A percentile compares a stretch with the other conserved stretches of the same genome.
These are phyloP conservation scores for Sapajus apella DNA, from an alignment of 2,113 vertebrate species.

Conservation along the genomic window DNA sequence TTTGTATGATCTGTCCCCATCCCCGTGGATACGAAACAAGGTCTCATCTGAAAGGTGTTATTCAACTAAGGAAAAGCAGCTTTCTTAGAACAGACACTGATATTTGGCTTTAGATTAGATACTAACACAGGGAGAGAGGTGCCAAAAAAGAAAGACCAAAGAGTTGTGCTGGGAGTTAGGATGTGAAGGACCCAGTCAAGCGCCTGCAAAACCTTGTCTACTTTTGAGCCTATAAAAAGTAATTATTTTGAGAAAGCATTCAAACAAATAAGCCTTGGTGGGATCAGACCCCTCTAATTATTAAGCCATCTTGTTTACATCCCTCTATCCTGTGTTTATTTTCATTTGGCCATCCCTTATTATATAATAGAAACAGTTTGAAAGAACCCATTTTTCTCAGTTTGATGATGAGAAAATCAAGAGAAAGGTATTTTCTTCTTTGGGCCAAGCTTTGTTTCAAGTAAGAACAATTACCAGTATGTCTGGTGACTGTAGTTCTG, in stretches of 20 bases:
- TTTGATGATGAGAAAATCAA: constrained; percentile 1
- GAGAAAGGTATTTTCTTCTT: not conserved
- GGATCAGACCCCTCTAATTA: not conserved
- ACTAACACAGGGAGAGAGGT: not conserved
- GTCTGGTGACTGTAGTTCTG: not conserved
- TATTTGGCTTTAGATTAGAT: not conserved
- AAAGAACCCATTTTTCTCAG: not conserved
- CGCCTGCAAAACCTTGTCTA: not conserved
- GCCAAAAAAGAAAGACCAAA: not conserved
- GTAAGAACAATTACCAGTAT: not conserved
- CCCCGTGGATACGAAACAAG: constrained; percentile 50
- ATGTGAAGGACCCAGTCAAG: not conserved
- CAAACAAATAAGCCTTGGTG: not conserved
- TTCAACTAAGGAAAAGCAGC: not conserved
- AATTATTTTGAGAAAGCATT: not conserved
- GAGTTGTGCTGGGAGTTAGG: not conserved
- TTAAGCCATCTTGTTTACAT: constrained; percentile 17
- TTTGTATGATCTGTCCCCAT: constrained; percentile 43
- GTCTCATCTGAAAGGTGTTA: constrained; percentile 36
- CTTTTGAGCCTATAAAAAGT: not conserved
- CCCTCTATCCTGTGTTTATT: not conserved
- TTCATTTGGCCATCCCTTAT: constrained; percentile 26
- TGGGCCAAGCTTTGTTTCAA: not conserved
- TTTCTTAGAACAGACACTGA: not conserved
- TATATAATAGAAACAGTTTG: not conserved